Base-by-base conservation (phyloP, 1,140 invertebrate genomes). In the Drosophila serrata region DNA sequence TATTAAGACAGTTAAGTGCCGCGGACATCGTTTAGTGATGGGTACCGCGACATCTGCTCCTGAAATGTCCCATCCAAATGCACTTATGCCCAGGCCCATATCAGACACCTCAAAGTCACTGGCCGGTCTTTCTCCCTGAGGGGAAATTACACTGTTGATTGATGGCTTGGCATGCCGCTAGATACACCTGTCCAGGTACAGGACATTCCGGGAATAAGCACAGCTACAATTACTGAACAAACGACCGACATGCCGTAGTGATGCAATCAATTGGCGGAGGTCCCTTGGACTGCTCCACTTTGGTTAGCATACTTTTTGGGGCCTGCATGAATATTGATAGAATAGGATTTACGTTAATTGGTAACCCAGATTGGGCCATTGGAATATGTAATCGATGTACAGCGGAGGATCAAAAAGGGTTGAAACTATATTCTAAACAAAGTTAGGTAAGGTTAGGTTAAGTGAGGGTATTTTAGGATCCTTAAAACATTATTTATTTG, bases 1-100 rank as follows among this genome's bases (percentile, higher is more conserved):
- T 46, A 76, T 84, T 84, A 84, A 74, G 53, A 62, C 55, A 33
- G 55, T 46, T 77, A 59, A 68, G 74, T 53, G 39, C 61, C 73
- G 51, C 51, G 31, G 24, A 27, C 48, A 56, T 19, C 12, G 31
- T 13, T 55, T 31, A 8, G 13, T 19, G 35, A 37, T 53, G 74
- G 46, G 48, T 17, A 51, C 24, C 24, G 24, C 22, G 37, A 58
- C 74, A 76, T 77, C 75, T 77, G 75, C 46, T 65, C 31, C 53
- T 35, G 15, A 33, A 31, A 37, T 55, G 56, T 61, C 31, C 40
- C 22, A 33, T 37, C 19, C 35, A 29, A 70, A 60, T 73, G 69
- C 69, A 73, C 37, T 46, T 24, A 24, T 24, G 24, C 24, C 24
- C 24, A 24, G 24, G 24, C 24, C 24, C 24, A 24, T 24, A 24